Conservation (phyloP, 2,113 vertebrate species). For the Empidonax traillii region DNA sequence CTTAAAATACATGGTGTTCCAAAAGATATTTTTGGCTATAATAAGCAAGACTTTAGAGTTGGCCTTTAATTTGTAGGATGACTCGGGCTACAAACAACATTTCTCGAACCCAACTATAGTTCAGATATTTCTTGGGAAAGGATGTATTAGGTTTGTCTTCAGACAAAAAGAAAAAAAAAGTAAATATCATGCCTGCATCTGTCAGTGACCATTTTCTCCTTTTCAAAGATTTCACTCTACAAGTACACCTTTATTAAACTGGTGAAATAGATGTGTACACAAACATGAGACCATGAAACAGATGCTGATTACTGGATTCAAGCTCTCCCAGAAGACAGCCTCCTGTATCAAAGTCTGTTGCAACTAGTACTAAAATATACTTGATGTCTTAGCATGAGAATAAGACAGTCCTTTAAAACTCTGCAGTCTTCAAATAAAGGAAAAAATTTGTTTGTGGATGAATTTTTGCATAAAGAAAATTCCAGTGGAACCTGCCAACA, state of each 20-base stretch:
- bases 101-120: not conserved
- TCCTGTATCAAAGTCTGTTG: not conserved
- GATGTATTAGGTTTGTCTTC: rapidly evolving
- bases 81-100: not conserved
- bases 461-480: not conserved
- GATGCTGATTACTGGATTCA: not conserved
- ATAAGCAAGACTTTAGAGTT: not conserved
- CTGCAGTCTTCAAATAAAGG: not conserved
- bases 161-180: not conserved
- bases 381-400: not conserved
- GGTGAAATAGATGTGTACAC: not conserved
- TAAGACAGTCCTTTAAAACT: not conserved
- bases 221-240: not conserved
- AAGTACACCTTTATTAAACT: not conserved
- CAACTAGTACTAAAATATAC: not conserved
- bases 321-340: not conserved
- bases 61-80: not conserved
- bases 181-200: not conserved
- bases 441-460: not conserved
- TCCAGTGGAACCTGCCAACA: not conserved
- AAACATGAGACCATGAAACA: not conserved
- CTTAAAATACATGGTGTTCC: not conserved
- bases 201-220: not conserved
- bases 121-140: not conserved
- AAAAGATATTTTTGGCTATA: not conserved